Conservation (phyloP, 1,140 invertebrate genomes). For the Drosophila paulistorum region DNA sequence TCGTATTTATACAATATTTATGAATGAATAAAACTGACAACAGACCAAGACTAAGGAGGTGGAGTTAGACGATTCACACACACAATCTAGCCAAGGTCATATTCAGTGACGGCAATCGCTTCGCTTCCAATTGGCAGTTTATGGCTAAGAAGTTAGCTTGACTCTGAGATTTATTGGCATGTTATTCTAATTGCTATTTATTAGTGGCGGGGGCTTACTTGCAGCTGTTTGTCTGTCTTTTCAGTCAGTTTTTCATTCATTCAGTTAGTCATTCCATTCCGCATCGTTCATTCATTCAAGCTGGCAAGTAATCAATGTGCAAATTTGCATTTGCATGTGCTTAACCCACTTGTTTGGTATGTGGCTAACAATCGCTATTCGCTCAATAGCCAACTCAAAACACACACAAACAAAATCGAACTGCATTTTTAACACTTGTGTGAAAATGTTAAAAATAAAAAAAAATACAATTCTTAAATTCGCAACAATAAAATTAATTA, state of each 20-base stretch:
- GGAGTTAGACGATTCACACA: constrained; percentile 28
- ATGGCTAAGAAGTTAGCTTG: constrained; percentile 59
- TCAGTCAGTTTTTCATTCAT: constrained; percentile 43
- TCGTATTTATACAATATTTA: constrained; percentile 46
- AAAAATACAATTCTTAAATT: not conserved
- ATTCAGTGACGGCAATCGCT: not conserved
- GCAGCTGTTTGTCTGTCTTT: constrained; percentile 30
- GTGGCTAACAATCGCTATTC: constrained; percentile 23
- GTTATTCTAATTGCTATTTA: constrained; percentile 79
- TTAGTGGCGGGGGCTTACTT: constrained; percentile 44
- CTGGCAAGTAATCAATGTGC: constrained; percentile 66
- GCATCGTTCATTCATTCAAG: constrained; percentile 34
- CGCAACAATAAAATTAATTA: constrained; percentile 6
- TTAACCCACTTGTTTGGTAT: constrained; percentile 65
- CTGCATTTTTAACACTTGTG: constrained; percentile 19
- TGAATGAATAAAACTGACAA: constrained; percentile 65
- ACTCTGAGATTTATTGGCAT: constrained; percentile 68
- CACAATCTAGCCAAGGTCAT: constrained; percentile 30
- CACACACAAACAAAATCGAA: constrained; percentile 17
- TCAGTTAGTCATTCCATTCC: constrained; percentile 47
- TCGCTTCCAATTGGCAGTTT: constrained; percentile 46
- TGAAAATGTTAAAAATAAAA: not conserved
- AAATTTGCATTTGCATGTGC: constrained; percentile 68
- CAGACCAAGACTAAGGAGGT: constrained; percentile 24
- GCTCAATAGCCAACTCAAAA: not conserved